Evolutionary conservation across 2,113 vertebrate species (phyloP), one percentile per base, ranked within the genome.

Genomic region (Mustela nigripes): DNA sequence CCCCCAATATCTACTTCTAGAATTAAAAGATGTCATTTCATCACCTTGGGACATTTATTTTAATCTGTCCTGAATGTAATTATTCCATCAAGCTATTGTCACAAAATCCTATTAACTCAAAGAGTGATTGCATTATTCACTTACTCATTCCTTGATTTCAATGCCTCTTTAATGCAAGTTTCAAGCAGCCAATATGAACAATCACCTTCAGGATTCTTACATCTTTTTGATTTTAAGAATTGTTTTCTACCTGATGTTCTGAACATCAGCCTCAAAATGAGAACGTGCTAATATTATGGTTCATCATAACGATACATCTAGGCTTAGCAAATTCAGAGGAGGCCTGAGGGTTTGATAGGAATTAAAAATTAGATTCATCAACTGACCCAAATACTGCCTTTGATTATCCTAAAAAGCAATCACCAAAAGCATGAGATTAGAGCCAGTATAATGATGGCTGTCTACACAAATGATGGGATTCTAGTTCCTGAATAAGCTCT

Each of bases 31-130:
- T 67, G 65, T 92, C 83, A 83, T 14, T 92, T 90, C 16, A 76
- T 87, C 95, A 62, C 48, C 33, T 96, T 95, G 87, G 84, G 81
- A 79, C 10, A 96, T 84, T 87, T 81, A 74, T 91, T 97, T 93
- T 96, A 78, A 83, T 92, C 31, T 73, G n/a, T 82, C 31, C 86
- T 83, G 76, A 91, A 88, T 84, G 18, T 91, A 84, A 91, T 95
- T 88, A 94, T 97, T 92, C 85, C 3, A 94, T 93, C 48, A 94
- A 92, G 21, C 18, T 76, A 87, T 88, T 94, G 71, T 95, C 89
- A 95, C 74, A 88, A 91, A 94, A 78, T 94, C 89, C 79, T 71
- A 56, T 90, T 92, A 96, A 62, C 76, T 95, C 48, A 42, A 65
- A 84, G 24, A 85, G 11, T 81, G 76, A 96, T 33, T 83, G 53